Conservation (phyloP, 2,888 invertebrate species). For the Macropis europaea region DNA sequence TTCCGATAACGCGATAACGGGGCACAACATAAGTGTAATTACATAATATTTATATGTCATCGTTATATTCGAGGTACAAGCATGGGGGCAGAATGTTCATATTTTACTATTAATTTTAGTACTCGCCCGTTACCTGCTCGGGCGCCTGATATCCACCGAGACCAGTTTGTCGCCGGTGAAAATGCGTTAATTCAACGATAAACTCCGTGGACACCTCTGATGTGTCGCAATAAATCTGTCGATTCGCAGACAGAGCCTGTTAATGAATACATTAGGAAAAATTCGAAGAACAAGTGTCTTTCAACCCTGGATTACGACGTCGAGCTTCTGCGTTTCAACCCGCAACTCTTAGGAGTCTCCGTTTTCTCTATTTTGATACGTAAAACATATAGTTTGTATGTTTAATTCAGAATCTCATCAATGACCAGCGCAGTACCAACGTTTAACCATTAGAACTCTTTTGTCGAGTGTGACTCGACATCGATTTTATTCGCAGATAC, state of each 20-base stretch:
- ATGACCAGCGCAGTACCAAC: no score
- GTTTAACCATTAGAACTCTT: no score
- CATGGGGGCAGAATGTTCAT: conserved; percentile 19
- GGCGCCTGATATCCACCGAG: not conserved
- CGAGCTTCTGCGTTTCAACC: no score
- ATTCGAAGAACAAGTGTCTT: no score
- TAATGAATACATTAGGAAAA: conserved; percentile 10
- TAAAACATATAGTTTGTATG: no score
- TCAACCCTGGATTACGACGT: no score
- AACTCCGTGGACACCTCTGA: not conserved
- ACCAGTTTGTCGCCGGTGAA: conserved; percentile 32
- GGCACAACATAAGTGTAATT: conserved; percentile 46
- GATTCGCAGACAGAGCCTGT: conserved; percentile 10
- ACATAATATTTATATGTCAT: conserved; percentile 47
- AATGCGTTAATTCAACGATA: conserved; percentile 24
- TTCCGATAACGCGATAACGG: conserved; percentile 33
- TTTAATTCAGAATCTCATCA: no score
- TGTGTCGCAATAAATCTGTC: conserved; percentile 22
- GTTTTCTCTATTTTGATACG: no score
- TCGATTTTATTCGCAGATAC: no score
- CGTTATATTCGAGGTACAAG: not conserved
- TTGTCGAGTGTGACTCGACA: no score
- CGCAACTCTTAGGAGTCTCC: no score
- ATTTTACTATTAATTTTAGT: conserved; percentile 23
- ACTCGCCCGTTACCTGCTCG: conserved; percentile 1